These are phyloP conservation scores for Urechis unicinctus DNA, from an alignment of 2,888 invertebrate species.

Conservation along the genomic window DNA sequence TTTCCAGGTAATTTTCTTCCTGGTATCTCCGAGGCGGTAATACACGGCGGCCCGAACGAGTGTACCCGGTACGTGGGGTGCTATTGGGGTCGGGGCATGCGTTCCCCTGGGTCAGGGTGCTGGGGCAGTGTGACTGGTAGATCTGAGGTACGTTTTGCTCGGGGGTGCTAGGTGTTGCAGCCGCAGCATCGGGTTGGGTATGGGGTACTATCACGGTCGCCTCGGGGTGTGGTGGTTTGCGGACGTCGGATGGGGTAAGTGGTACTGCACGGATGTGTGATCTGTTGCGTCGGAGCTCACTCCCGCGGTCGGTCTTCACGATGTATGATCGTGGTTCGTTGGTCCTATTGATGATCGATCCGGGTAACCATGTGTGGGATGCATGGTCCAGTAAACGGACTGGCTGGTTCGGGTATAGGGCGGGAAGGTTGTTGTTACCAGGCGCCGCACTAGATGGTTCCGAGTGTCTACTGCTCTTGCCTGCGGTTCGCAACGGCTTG, in stretches of 20 bases:
- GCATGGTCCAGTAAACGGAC: too few relatives aligned
- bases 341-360: too few relatives aligned
- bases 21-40: neutral
- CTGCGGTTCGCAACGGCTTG: too few relatives aligned
- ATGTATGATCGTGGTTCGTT: too few relatives aligned
- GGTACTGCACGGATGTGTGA: neutral
- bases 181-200: neutral
- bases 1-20: too few relatives aligned
- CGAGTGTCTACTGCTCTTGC: too few relatives aligned
- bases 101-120: neutral
- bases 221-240: neutral
- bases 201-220: neutral
- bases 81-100: neutral
- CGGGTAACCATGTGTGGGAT: too few relatives aligned
- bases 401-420: too few relatives aligned
- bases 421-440: too few relatives aligned
- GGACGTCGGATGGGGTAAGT: neutral
- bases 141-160: neutral
- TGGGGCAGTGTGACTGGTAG: neutral
- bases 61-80: neutral
- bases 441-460: too few relatives aligned
- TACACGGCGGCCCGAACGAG: neutral
- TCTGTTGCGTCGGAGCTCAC: neutral
- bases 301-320: neutral
- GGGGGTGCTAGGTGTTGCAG: neutral